These are phyloP conservation scores for Hesperophylax magnus DNA, from an alignment of 1,140 invertebrate genomes.

Conservation along the genomic window DNA sequence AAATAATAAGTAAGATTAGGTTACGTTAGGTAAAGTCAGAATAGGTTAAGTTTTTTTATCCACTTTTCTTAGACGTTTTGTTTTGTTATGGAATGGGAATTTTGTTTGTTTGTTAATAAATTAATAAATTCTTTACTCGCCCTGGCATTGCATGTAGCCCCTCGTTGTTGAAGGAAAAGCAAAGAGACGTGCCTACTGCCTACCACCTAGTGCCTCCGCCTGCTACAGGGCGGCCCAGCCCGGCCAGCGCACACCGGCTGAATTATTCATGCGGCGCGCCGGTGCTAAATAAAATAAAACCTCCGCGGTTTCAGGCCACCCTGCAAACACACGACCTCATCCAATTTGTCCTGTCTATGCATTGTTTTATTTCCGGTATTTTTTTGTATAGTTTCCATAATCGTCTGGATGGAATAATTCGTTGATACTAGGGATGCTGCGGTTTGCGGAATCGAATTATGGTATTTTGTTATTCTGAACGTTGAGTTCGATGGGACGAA, in stretches of 20 bases:
- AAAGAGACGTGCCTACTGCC: slow-evolving; percentile 25
- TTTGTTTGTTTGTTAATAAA: no score
- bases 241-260: slow-evolving; percentile 27
- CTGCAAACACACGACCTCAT: slow-evolving; percentile 43
- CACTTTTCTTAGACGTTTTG: no score
- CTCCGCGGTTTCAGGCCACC: slow-evolving; percentile 47
- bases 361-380: slow-evolving; percentile 48
- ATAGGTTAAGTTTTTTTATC: no score
- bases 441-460: neutral
- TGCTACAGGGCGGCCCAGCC: slow-evolving; percentile 13
- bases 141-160: no score
- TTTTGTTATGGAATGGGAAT: no score
- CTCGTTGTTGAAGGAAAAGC: slow-evolving; percentile 12
- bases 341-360: slow-evolving; percentile 55
- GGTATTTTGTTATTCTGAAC: neutral
- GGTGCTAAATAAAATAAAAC: slow-evolving; percentile 57
- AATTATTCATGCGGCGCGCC: slow-evolving; percentile 56
- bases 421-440: neutral
- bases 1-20: no score
- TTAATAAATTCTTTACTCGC: no score
- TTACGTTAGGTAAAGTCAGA: no score
- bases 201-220: no score
- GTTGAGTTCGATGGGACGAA: neutral
- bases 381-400: slow-evolving; percentile 34
- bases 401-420: slow-evolving; percentile 20